These are phyloP conservation scores for Chloropsis cyanopogon DNA, from an alignment of 2,113 vertebrate species.

Conservation along the genomic window DNA sequence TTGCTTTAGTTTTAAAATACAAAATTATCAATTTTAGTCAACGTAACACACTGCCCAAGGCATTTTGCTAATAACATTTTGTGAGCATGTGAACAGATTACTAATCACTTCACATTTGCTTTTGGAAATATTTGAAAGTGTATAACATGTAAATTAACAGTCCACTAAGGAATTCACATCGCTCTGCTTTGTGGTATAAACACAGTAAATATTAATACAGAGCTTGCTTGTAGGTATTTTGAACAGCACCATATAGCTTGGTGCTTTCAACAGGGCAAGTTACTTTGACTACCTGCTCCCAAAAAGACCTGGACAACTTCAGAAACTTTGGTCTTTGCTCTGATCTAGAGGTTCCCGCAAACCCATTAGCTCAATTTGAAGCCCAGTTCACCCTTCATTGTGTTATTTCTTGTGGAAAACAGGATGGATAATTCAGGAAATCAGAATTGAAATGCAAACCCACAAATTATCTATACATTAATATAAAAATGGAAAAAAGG, in stretches of 20 bases:
- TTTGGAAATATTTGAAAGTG: constrained; percentile 69
- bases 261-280: not conserved
- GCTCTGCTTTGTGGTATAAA: constrained; percentile 69
- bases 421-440: not conserved
- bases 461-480: not conserved
- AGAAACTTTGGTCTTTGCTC: not conserved
- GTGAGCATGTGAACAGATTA: constrained; percentile 53
- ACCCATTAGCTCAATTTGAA: not conserved
- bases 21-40: constrained; percentile 58
- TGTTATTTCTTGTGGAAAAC: not conserved
- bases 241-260: not conserved
- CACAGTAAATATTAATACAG: constrained; percentile 67
- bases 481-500: not conserved
- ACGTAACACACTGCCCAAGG: constrained; percentile 57
- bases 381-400: not conserved
- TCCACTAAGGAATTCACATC: constrained; percentile 79
- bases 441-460: not conserved
- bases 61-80: constrained; percentile 69
- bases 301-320: not conserved
- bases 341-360: not conserved
- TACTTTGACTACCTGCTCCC: not conserved
- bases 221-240: constrained; percentile 61
- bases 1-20: constrained; percentile 7
- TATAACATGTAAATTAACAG: constrained; percentile 74
- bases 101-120: constrained; percentile 72